These are phyloP conservation scores for Heliconius hermathena DNA, from an alignment of 1,140 invertebrate genomes.

Conservation along the genomic window DNA sequence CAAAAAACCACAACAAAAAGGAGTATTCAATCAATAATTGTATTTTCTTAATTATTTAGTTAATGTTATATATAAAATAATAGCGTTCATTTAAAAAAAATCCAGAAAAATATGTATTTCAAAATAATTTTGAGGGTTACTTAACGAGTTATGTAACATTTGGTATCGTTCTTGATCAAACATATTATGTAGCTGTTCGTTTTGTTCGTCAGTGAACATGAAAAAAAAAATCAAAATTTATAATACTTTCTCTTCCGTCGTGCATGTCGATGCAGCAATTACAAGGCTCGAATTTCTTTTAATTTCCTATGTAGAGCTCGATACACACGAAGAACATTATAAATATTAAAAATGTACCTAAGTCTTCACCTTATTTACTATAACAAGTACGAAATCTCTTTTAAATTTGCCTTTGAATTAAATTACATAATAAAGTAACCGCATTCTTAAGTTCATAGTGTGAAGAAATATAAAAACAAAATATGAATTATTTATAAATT, in stretches of 20 bases:
- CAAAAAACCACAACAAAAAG: no score
- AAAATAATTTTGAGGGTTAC: background rate
- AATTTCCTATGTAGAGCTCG: background rate
- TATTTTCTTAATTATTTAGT: no score
- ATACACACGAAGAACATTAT: background rate
- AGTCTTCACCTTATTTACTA: background rate
- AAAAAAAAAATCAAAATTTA: constrained; percentile 30
- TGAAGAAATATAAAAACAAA: background rate
- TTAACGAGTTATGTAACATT: constrained; percentile 7
- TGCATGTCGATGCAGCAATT: constrained; percentile 34
- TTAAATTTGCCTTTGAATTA: background rate
- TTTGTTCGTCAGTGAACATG: background rate
- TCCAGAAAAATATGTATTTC: background rate
- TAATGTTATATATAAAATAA: no score
- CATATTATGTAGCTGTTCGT: background rate
- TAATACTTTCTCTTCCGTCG: constrained; percentile 35
- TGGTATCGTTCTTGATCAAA: constrained; percentile 16
- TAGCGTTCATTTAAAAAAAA: no score
- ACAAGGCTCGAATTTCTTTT: constrained; percentile 19
- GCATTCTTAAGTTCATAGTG: background rate
- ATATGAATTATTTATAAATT: background rate
- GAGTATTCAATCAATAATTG: no score
- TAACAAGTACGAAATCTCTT: background rate
- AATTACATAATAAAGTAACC: background rate
- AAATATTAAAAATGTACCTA: background rate